Conservation (phyloP, 1,140 invertebrate genomes). For the Telenomus remus region DNA sequence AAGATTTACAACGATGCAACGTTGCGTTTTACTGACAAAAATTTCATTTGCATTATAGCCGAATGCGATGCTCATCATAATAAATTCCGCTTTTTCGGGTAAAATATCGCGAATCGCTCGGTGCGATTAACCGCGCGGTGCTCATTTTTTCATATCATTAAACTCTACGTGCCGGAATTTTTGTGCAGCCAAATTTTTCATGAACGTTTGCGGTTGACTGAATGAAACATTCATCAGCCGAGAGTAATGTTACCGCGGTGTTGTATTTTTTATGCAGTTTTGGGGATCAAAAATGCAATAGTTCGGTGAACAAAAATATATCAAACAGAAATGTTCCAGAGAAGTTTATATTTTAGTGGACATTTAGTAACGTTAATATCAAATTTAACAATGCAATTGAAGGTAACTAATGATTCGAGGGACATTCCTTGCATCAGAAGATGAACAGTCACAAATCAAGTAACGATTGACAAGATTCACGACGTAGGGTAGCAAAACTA, state of each 20-base stretch:
- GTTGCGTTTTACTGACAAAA: slow-evolving; percentile 49
- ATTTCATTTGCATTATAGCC: slow-evolving; percentile 54
- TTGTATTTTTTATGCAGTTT: slow-evolving; percentile 8
- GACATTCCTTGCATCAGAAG: slow-evolving; percentile 32
- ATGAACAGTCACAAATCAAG: slow-evolving; percentile 46
- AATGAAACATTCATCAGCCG: no score
- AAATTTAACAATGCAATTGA: slow-evolving; percentile 11
- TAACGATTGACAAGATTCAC: slow-evolving; percentile 54
- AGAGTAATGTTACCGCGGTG: no score
- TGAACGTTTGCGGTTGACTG: no score
- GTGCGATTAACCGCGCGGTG: neutral
- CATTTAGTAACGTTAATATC: neutral
- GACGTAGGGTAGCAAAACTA: slow-evolving; percentile 47
- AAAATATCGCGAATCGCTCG: slow-evolving; percentile 27
- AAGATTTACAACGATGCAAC: slow-evolving; percentile 50
- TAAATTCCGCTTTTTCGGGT: slow-evolving; percentile 36
- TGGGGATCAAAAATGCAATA: no score
- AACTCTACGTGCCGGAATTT: slow-evolving; percentile 24
- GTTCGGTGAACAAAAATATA: no score
- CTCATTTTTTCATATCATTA: slow-evolving; percentile 19
- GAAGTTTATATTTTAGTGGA: no score
- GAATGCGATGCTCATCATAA: slow-evolving; percentile 42
- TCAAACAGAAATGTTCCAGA: no score
- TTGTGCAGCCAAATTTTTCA: neutral
- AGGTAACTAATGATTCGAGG: slow-evolving; percentile 12